Base-by-base conservation (phyloP, 2,797 vertebrate genomes). In the Myioborus miniatus region DNA sequence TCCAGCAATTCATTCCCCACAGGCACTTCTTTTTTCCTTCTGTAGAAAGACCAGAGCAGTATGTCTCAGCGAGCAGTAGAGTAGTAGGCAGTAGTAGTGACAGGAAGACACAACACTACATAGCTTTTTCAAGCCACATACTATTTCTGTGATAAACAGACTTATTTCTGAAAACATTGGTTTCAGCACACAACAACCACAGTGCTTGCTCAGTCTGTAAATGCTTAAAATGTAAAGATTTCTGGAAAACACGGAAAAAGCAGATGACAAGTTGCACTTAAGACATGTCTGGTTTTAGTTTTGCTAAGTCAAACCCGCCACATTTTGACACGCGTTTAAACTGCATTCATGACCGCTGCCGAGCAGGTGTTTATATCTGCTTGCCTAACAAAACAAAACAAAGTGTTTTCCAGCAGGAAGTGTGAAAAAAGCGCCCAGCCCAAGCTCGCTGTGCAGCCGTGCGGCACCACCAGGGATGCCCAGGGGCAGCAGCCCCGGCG, bases 401-500 rank as follows among this genome's bases (percentile, higher is more conserved):
- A 8, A 15, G 3, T 7, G 15, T 29, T 59, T 30, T 5, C 15
- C 3, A 11, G 50, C 32, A 8, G 1, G 0, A 8, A 3, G n/a
- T 6, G 19, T 0, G 50, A 1, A 3, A 9, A 30, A n/a, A 13
- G n/a, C 0, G 15, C 1, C 2, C 8, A 23, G 23, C 21, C 23
- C 32, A 6, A 1, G 22, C 53, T 10, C 11, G 3, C 30, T 2
- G 29, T 0, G 52, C 39, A 16, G 49, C 4, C 8, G 1, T 2
- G 27, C 27, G 20, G 18, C 50, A 5, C 7, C 0, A 6, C 18
- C 34, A 12, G 15, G 11, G 39, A 21, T 3, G 32, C 9, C 8
- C 46, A 0, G 23, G 6, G 15, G 24, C 17, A 23, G 7, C n/a
- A 5, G 0, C 23, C 24, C 26, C 1, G 26, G 15, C 5, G 4